Evolutionary conservation across 2,888 invertebrate genomes (phyloP), one percentile per base, ranked within the genome.

Genomic region (Nemotelus pantherinus): DNA sequence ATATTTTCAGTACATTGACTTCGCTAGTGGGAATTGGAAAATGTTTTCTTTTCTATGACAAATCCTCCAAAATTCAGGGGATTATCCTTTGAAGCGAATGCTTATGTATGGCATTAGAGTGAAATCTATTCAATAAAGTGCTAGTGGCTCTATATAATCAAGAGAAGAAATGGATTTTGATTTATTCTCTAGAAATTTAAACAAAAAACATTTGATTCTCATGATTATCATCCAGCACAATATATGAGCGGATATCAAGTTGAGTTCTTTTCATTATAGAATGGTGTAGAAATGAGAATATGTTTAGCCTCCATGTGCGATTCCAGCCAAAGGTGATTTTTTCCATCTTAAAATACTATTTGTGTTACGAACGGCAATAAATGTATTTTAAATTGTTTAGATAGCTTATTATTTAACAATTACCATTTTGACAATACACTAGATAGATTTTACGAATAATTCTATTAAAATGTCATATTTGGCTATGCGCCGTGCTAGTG

Each of bases 101-200:
- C 25, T 25, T 25, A 25, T 25, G 25, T 25, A 25, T 25, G 25
- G 25, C 25, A 25, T 25, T 25, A 25, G 25, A 25, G 25, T 45
- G 6, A 63, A 71, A 74, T 74, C 74, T 74, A 63, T 39, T 41
- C 48, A 53, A 71, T 58, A 76, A 64, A 57, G 74, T 79, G 77
- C 58, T 77, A 71, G 79, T 79, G 79, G 79, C 79, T 79, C 79
- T 77, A 68, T 77, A 79, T 75, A 70, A 70, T 70, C 47, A 68
- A 60, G 60, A 68, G 60, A 78, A 53, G 45, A 67, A 50, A 45
- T 47, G 43, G 25, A 55, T 47, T 48, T 48, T 50, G 5, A 7
- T 39, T n/a, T 44, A 44, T 25, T 9, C 39, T 4, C n/a, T 58
- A 25, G 6, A 72, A 45, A 2, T 57, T 44, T 10, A 9, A 63